Conservation (phyloP, 2,113 vertebrate genomes). For the Ptyas mucosa region DNA sequence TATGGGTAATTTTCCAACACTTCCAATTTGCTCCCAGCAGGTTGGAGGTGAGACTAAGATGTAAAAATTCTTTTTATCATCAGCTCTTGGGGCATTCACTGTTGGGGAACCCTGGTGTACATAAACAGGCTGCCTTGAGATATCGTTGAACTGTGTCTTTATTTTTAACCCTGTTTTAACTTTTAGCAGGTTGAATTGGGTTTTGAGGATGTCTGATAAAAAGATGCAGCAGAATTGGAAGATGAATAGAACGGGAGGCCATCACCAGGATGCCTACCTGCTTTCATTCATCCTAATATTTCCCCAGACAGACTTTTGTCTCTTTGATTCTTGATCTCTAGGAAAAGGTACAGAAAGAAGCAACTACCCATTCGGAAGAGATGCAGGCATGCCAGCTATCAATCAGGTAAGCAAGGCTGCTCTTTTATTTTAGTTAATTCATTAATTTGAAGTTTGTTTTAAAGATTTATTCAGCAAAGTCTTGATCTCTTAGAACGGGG, state of each 20-base stretch:
- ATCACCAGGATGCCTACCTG: not conserved
- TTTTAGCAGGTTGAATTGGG: not conserved
- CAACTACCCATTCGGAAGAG: slow-evolving; percentile 83
- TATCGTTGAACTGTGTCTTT: not conserved
- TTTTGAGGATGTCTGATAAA: not conserved
- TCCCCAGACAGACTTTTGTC: not conserved
- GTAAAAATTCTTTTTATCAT: not conserved
- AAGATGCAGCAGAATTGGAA: not conserved
- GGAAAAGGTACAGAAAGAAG: slow-evolving; percentile 87
- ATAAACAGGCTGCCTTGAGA: not conserved
- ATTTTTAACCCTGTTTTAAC: not conserved
- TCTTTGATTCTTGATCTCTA: slow-evolving; percentile 44
- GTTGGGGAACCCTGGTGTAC: not conserved
- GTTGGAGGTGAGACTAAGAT: not conserved
- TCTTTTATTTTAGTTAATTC: not conserved
- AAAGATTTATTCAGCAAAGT: not conserved
- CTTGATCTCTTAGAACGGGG: not conserved
- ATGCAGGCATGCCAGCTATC: slow-evolving; percentile 70
- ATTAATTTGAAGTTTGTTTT: not conserved
- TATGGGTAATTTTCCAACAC: not conserved
- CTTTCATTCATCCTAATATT: not conserved
- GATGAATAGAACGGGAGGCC: not conserved
- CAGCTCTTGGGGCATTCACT: not conserved
- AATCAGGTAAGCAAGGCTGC: slow-evolving; percentile 66
- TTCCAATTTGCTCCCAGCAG: not conserved